A percentile compares a stretch with the other conserved stretches of the same genome.
phyloP scores from a whole-genome alignment of 2,797 vertebrate species.

The Erpetoichthys calabaricus region DNA sequence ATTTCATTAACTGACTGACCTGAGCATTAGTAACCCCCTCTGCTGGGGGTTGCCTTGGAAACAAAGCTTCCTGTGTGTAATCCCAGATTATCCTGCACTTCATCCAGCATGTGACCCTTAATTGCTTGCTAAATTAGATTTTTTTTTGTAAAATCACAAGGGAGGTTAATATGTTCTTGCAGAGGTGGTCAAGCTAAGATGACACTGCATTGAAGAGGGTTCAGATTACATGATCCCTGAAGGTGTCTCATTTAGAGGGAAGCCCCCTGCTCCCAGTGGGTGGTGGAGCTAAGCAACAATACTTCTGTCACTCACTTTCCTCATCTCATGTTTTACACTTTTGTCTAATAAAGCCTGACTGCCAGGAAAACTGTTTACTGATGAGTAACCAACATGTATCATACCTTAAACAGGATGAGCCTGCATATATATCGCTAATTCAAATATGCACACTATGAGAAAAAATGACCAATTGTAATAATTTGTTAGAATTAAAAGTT shows the following conservation, averaged over 20 bases:
- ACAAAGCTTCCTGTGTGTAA: slow-evolving; percentile 67
- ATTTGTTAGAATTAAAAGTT: no score
- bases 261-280: slow-evolving; percentile 59
- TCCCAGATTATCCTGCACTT: slow-evolving; percentile 63
- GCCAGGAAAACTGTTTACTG: no score
- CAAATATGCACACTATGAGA: no score
- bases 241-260: slow-evolving; percentile 55
- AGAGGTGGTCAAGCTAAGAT: slow-evolving; percentile 65
- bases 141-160: slow-evolving; percentile 60
- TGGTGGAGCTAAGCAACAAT: slow-evolving; percentile 49
- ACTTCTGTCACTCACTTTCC: slow-evolving; percentile 52
- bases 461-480: no score
- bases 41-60: slow-evolving; percentile 52
- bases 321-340: slow-evolving; percentile 32
- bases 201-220: slow-evolving; percentile 57
- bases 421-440: no score
- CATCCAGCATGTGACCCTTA: slow-evolving; percentile 70
- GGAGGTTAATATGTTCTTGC: slow-evolving; percentile 64
- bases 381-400: no score
- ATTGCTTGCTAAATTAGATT: slow-evolving; percentile 73
- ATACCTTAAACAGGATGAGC: no score
- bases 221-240: slow-evolving; percentile 64
- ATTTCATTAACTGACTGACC: slow-evolving; percentile 59
- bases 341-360: slow-evolving; percentile 36
- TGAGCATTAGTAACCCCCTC: slow-evolving; percentile 42